Conservation (phyloP, 1,140 invertebrate genomes). For the Arctopsyche grandis region DNA sequence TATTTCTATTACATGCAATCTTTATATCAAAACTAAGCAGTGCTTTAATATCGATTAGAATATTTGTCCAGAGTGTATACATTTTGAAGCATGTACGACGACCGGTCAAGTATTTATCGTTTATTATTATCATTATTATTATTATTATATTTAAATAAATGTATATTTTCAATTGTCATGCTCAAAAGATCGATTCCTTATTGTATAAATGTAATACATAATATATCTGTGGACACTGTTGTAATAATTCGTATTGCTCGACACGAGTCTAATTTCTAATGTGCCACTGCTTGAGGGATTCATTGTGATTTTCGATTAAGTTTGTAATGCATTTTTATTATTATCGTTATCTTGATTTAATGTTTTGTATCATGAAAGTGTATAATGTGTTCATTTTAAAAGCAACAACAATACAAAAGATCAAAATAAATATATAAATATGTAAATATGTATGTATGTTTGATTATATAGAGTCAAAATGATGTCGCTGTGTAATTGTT, state of each 20-base stretch:
- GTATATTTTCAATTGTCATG: background rate
- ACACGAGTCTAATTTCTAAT: no score
- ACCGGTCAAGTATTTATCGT: background rate
- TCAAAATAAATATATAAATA: background rate
- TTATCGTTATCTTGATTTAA: no score
- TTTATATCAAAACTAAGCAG: slow-evolving; percentile 23
- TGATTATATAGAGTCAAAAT: background rate
- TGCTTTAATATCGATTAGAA: slow-evolving; percentile 19
- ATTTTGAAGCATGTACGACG: background rate
- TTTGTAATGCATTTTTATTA: no score
- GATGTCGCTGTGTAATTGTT: no score
- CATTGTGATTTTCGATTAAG: no score
- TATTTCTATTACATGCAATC: slow-evolving; percentile 20
- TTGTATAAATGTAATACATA: no score
- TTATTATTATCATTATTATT: slow-evolving; percentile 4
- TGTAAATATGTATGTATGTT: background rate
- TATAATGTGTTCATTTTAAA: no score
- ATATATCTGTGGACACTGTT: no score
- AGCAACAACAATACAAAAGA: background rate
- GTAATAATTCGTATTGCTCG: no score
- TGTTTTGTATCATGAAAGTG: no score
- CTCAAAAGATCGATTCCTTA: background rate
- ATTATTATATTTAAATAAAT: no score
- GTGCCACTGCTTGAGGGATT: no score
- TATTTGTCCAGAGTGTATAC: slow-evolving; percentile 16